phyloP scores from a whole-genome alignment of 1,140 invertebrate species.

The Mya arenaria region DNA sequence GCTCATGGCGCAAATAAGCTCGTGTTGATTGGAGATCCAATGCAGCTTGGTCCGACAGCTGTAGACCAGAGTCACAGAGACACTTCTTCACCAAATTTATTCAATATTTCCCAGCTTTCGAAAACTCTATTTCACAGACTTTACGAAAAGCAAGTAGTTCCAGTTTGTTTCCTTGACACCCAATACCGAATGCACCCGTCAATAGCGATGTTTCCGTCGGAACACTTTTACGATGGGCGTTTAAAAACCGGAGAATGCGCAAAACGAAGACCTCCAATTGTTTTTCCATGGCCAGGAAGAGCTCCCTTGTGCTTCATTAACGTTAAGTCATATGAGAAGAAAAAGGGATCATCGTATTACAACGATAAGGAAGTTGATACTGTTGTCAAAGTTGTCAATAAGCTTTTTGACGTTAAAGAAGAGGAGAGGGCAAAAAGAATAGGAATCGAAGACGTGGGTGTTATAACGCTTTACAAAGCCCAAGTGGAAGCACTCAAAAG shows the following conservation, averaged over 20 bases:
- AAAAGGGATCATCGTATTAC: conserved; percentile 34
- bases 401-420: conserved; percentile 16
- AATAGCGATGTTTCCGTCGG: conserved; percentile 49
- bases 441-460: conserved; percentile 20
- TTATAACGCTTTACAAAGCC: conserved; percentile 48
- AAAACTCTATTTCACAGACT: conserved; percentile 48
- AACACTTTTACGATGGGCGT: conserved; percentile 38
- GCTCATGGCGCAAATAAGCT: conserved; percentile 44
- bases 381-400: conserved; percentile 18
- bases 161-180: not conserved
- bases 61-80: not conserved
- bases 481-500: conserved; percentile 56
- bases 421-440: conserved; percentile 1
- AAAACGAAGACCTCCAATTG: not conserved
- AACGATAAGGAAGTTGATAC: conserved; percentile 30
- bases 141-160: not conserved
- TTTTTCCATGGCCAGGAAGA: conserved; percentile 34
- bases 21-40: conserved; percentile 52
- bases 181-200: conserved; percentile 57
- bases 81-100: not conserved
- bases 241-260: not conserved
- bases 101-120: not conserved
- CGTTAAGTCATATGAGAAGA: conserved; percentile 4
- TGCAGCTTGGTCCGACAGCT: conserved; percentile 45
- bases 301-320: conserved; percentile 46